Evolutionary conservation across 1,140 invertebrate species (phyloP).

Genomic region (Helicoverpa zea): DNA sequence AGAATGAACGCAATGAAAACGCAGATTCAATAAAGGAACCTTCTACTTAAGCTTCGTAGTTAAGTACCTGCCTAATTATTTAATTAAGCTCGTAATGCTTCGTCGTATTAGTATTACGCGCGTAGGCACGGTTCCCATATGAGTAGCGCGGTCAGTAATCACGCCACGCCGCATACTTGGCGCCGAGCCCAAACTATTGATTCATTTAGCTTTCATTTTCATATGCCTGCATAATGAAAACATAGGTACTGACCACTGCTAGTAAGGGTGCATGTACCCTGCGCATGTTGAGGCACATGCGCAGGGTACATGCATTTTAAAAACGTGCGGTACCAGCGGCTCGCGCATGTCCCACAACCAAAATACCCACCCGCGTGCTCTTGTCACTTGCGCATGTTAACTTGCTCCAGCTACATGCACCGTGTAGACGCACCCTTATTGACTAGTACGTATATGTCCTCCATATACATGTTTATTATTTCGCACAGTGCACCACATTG

Average conservation of each 20-base stretch:
- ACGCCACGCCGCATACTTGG: constrained; percentile 82
- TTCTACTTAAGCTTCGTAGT: no score
- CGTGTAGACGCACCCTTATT: not conserved
- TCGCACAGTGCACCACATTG: constrained; percentile 1
- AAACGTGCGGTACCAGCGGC: no score
- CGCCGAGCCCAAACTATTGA: constrained; percentile 64
- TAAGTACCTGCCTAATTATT: no score
- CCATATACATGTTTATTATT: not conserved
- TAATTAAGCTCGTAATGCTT: constrained; percentile 9
- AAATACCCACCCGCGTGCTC: no score
- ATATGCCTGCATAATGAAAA: constrained; percentile 38
- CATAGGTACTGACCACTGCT: not conserved
- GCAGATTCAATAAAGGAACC: no score
- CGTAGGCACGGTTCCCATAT: constrained; percentile 38
- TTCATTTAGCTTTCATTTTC: constrained; percentile 67
- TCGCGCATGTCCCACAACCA: no score
- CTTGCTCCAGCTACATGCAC: no score
- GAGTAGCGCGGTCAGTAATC: constrained; percentile 70
- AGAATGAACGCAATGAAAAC: no score
- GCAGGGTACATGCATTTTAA: no score
- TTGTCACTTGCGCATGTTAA: no score
- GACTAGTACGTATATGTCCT: not conserved
- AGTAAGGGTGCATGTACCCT: no score
- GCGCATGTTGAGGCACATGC: no score
- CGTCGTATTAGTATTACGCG: constrained; percentile 6